A percentile compares a stretch with the other conserved stretches of the same genome.
These are phyloP conservation scores for Synanthedon tipuliformis DNA, from an alignment of 2,888 invertebrate species.

Conservation along the genomic window DNA sequence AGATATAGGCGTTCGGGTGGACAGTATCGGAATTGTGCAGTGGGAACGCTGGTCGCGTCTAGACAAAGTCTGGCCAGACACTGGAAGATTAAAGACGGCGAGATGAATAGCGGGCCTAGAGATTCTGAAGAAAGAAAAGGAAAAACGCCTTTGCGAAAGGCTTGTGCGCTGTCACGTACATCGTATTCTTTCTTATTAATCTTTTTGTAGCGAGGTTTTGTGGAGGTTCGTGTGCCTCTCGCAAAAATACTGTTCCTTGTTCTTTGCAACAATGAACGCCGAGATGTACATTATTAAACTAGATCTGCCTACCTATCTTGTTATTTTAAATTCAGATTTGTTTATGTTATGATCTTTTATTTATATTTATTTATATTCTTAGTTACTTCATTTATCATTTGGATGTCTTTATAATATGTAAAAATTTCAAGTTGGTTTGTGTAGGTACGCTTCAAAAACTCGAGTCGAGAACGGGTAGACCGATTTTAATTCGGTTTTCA, in stretches of 20 bases:
- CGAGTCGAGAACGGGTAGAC: no score
- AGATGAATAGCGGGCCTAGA: constrained; percentile 53
- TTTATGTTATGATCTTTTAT: no score
- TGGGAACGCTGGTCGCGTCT: constrained; percentile 27
- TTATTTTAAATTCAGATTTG: no score
- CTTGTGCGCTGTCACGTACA: constrained; percentile 62
- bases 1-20: constrained; percentile 6
- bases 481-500: no score
- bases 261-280: neutral
- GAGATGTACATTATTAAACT: neutral
- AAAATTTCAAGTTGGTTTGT: no score
- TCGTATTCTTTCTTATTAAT: constrained; percentile 60
- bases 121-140: constrained; percentile 48
- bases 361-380: no score
- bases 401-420: no score
- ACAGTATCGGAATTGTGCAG: constrained; percentile 34
- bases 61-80: constrained; percentile 50
- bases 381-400: no score
- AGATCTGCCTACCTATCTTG: neutral
- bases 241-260: constrained; percentile 17
- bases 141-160: constrained; percentile 57
- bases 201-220: constrained; percentile 47
- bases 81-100: constrained; percentile 59
- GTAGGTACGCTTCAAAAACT: no score
- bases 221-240: constrained; percentile 27